phyloP scores from a whole-genome alignment of 2,797 vertebrate species.

The Pygocentrus nattereri region DNA sequence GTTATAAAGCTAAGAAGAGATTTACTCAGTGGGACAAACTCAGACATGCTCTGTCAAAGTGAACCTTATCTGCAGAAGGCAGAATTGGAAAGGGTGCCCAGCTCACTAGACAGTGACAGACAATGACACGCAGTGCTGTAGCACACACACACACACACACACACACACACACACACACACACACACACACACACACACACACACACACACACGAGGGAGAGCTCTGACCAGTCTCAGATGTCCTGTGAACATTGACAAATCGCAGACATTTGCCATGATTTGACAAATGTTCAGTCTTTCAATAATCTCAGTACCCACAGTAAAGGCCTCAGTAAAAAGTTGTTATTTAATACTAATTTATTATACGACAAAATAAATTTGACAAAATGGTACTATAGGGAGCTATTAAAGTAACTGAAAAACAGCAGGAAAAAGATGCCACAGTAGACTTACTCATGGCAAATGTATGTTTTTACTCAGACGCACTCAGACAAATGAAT shows the following conservation, averaged over 20 bases:
- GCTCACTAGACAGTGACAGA: slow-evolving; percentile 17
- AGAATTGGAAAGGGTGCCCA: slow-evolving; percentile 3
- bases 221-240: not conserved
- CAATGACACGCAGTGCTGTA: not conserved
- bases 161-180: not conserved
- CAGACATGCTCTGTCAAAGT: not conserved
- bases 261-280: not conserved
- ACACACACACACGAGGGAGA: not conserved
- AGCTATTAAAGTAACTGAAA: not conserved
- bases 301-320: not conserved
- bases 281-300: not conserved
- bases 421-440: not conserved
- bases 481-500: slow-evolving; percentile 26
- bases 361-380: not conserved
- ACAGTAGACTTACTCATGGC: not conserved
- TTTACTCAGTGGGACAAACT: slow-evolving; percentile 19
- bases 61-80: not conserved
- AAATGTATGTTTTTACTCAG: slow-evolving; percentile 5
- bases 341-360: not conserved
- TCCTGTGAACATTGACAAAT: not conserved
- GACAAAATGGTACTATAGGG: not conserved
- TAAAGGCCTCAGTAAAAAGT: not conserved
- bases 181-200: not conserved
- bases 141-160: not conserved
- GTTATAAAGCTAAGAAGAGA: slow-evolving; percentile 9